phyloP scores from a whole-genome alignment of 2,888 invertebrate genomes.

The Tenodera sinensis region DNA sequence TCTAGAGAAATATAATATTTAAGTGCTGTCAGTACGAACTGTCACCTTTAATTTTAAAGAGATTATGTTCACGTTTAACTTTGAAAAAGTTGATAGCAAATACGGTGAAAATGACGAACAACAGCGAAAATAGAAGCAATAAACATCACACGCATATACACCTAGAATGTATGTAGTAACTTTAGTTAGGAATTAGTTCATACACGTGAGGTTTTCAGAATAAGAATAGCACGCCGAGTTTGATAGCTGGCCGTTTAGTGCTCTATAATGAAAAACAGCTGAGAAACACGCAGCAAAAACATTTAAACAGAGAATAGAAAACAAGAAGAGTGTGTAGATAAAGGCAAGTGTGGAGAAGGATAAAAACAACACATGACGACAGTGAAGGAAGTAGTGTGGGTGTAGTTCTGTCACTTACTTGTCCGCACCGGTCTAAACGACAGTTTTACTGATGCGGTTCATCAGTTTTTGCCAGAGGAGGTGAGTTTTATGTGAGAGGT shows the following conservation, averaged over 20 bases:
- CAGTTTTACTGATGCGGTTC: neutral
- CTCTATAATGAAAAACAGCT: neutral
- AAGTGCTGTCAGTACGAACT: neutral
- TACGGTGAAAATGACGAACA: neutral
- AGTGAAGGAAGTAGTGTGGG: neutral
- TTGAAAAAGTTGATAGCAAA: neutral
- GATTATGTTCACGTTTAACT: neutral
- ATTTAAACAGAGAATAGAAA: neutral
- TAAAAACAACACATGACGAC: neutral
- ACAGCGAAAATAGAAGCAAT: neutral
- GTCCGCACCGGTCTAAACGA: neutral
- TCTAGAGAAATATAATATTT: neutral
- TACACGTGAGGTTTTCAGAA: neutral
- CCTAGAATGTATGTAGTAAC: neutral
- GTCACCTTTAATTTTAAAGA: neutral
- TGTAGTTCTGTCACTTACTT: neutral
- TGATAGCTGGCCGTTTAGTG: neutral
- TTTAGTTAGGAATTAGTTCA: neutral
- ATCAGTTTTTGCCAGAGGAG: neutral
- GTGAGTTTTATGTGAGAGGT: neutral
- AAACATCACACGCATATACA: neutral
- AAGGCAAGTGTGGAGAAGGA: neutral
- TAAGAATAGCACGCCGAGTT: neutral
- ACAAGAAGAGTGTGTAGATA: neutral
- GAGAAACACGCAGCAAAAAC: neutral